Conservation (phyloP, 92 coral and sea anemone genomes). For the Phenganax marumi region DNA sequence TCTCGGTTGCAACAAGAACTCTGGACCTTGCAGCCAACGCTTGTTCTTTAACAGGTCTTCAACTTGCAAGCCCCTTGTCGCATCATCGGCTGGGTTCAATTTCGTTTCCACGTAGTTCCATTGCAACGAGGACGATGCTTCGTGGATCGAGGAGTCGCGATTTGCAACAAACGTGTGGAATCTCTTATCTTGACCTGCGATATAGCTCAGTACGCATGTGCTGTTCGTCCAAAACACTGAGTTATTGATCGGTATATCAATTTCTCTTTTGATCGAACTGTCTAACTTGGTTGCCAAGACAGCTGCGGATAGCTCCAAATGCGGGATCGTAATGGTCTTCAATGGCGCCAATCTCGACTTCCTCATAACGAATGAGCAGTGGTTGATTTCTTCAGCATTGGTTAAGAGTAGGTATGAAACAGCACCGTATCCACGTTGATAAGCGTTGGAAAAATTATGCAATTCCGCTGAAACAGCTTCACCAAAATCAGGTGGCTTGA, state of each 20-base stretch:
- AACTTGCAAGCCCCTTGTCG: no score
- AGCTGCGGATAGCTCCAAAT: slow-evolving; percentile 25
- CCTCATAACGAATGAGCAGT: slow-evolving; percentile 33
- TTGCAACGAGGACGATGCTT: not conserved
- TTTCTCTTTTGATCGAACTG: slow-evolving; percentile 17
- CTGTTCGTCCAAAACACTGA: slow-evolving; percentile 32
- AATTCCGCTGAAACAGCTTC: slow-evolving; percentile 15
- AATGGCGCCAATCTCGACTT: slow-evolving; percentile 35
- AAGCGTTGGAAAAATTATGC: slow-evolving; percentile 37
- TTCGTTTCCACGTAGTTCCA: no score
- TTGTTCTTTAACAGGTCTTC: not conserved
- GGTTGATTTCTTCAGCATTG: not conserved
- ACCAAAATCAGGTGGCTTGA: slow-evolving; percentile 51
- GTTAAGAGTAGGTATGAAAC: slow-evolving; percentile 22
- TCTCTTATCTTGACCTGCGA: not conserved
- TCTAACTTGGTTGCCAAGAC: slow-evolving; percentile 36
- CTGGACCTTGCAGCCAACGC: slow-evolving; percentile 2
- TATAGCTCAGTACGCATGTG: slow-evolving; percentile 16
- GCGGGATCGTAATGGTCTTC: slow-evolving; percentile 37
- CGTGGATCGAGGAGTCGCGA: not conserved
- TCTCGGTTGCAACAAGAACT: not conserved
- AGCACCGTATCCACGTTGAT: slow-evolving; percentile 33
- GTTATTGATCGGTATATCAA: slow-evolving; percentile 30
- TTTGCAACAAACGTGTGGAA: not conserved
- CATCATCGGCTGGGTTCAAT: no score